phyloP scores from a whole-genome alignment of 1,140 invertebrate species.

The Cotesia chilonis region DNA sequence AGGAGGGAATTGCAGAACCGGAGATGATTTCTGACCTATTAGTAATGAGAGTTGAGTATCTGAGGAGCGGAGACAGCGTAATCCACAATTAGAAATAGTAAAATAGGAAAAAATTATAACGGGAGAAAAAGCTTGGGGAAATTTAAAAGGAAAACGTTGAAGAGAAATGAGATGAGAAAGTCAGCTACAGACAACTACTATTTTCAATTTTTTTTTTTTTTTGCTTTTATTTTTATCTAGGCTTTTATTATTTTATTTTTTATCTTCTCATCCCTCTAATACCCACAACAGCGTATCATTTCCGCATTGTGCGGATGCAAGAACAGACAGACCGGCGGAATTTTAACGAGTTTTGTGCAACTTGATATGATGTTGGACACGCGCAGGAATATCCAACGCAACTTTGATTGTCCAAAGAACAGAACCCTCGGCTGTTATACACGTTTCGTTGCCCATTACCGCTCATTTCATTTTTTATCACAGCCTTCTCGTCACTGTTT shows the following conservation, averaged over 20 bases:
- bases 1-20: background rate
- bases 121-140: background rate
- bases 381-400: background rate
- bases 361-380: constrained; percentile 45
- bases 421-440: background rate
- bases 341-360: constrained; percentile 59
- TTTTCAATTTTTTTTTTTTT: background rate
- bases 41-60: background rate
- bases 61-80: background rate
- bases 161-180: background rate
- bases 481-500: constrained; percentile 6
- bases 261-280: background rate
- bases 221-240: background rate
- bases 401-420: constrained; percentile 27
- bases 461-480: constrained; percentile 11
- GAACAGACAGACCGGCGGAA: constrained; percentile 52
- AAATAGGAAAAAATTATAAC: background rate
- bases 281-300: constrained; percentile 44
- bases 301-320: constrained; percentile 52
- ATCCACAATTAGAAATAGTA: background rate
- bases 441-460: background rate
- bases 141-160: background rate
- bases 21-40: constrained; percentile 16
- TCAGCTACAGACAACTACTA: background rate
- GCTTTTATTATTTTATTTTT: background rate